phyloP scores from a whole-genome alignment of 2,888 invertebrate species.

The Agonum fuliginosum region DNA sequence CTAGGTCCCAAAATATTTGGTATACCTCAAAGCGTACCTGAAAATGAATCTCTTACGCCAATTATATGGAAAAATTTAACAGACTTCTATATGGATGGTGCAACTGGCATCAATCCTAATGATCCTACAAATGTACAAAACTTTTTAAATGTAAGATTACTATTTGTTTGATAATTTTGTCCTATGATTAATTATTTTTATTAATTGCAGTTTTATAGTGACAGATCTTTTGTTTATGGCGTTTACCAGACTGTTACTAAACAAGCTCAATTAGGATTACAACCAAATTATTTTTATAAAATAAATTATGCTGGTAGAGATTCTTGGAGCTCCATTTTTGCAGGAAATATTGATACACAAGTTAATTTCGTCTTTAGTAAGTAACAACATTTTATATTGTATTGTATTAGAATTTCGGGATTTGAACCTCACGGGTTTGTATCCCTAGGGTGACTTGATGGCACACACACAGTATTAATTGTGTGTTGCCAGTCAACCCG shows the following conservation, averaged over 20 bases:
- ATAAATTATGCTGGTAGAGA: conserved; percentile 73
- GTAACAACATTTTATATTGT: conserved; percentile 7
- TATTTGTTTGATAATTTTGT: background rate
- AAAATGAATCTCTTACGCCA: conserved; percentile 53
- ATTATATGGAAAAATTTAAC: conserved; percentile 64
- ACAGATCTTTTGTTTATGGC: conserved; percentile 73
- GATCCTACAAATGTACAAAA: conserved; percentile 65
- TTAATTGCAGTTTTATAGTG: conserved; percentile 72
- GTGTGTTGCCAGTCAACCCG: too few species aligned
- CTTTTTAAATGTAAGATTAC: conserved; percentile 67
- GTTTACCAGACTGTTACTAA: conserved; percentile 70
- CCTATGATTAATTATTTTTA: conserved; percentile 14
- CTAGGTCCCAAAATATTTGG: conserved; percentile 65
- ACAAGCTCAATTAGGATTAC: conserved; percentile 67
- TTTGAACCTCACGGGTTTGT: too few species aligned
- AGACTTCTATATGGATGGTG: conserved; percentile 65
- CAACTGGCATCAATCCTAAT: conserved; percentile 62
- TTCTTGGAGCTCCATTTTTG: conserved; percentile 72
- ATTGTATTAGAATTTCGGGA: background rate
- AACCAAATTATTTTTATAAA: conserved; percentile 73
- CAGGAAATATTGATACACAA: conserved; percentile 61
- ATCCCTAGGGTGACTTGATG: too few species aligned
- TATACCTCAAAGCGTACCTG: conserved; percentile 63
- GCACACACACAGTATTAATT: too few species aligned
- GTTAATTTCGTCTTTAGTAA: conserved; percentile 68